Conservation (phyloP, 1,140 invertebrate species). For the Dryas iulia region DNA sequence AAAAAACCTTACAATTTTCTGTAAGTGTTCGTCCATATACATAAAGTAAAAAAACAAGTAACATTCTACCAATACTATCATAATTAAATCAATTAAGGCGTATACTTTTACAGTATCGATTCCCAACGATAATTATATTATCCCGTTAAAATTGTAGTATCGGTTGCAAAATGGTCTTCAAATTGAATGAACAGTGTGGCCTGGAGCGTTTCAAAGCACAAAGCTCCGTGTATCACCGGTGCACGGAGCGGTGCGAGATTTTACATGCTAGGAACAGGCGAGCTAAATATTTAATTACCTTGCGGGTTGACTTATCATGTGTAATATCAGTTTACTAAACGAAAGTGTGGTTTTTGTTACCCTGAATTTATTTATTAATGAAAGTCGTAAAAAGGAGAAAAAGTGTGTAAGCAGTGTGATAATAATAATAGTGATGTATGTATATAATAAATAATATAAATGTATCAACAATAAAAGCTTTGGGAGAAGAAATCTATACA, state of each 20-base stretch:
- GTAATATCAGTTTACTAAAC: neutral
- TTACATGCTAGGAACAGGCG: neutral
- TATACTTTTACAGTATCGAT: neutral
- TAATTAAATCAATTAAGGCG: too few relatives aligned
- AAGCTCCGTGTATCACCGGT: neutral
- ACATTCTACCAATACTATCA: too few relatives aligned
- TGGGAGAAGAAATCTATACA: too few relatives aligned
- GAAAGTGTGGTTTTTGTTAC: neutral
- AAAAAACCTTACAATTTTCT: too few relatives aligned
- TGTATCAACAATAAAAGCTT: too few relatives aligned
- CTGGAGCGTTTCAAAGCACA: slow-evolving; percentile 2
- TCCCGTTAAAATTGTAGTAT: neutral
- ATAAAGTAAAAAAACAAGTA: too few relatives aligned
- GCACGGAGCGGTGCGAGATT: neutral
- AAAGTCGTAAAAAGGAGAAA: neutral
- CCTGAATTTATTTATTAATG: neutral
- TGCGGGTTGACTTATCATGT: neutral
- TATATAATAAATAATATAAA: too few relatives aligned
- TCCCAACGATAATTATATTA: neutral
- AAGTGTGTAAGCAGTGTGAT: too few relatives aligned
- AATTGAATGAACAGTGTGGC: neutral
- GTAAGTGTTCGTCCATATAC: too few relatives aligned
- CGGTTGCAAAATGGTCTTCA: neutral
- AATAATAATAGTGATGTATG: too few relatives aligned
- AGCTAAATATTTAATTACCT: neutral